Conservation (phyloP, 2,888 invertebrate genomes). For the Andrena chrysosceles region DNA sequence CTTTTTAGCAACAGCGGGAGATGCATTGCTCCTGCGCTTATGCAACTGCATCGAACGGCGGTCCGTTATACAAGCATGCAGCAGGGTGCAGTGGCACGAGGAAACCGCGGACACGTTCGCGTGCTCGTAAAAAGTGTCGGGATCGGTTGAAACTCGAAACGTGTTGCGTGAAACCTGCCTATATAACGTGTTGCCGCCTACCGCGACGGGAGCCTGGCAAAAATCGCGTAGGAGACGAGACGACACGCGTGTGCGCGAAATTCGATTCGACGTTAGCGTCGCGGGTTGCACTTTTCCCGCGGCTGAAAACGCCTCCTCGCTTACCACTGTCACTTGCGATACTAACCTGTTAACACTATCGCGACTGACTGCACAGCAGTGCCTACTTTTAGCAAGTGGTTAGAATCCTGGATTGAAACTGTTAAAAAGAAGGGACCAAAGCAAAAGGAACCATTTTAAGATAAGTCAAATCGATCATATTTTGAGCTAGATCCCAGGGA, state of each 20-base stretch:
- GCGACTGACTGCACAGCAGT: too few species aligned
- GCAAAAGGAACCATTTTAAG: too few species aligned
- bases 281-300: neutral
- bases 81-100: slow-evolving; percentile 68
- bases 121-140: slow-evolving; percentile 69
- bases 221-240: slow-evolving; percentile 50
- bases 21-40: slow-evolving; percentile 64
- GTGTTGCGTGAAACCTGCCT: slow-evolving; percentile 64
- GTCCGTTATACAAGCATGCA: slow-evolving; percentile 76
- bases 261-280: slow-evolving; percentile 39
- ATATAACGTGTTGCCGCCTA: slow-evolving; percentile 57
- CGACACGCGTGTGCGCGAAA: slow-evolving; percentile 50
- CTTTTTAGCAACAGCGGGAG: slow-evolving; percentile 1
- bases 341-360: too few species aligned
- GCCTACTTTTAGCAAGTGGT: too few species aligned
- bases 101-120: slow-evolving; percentile 70
- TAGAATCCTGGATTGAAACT: too few species aligned
- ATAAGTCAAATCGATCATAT: too few species aligned
- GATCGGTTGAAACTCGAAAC: slow-evolving; percentile 79
- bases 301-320: neutral
- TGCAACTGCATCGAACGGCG: slow-evolving; percentile 67
- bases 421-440: too few species aligned
- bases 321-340: too few species aligned
- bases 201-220: slow-evolving; percentile 48
- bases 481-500: too few species aligned